Conservation (phyloP, 2,113 vertebrate genomes). For the Galbula dea region DNA sequence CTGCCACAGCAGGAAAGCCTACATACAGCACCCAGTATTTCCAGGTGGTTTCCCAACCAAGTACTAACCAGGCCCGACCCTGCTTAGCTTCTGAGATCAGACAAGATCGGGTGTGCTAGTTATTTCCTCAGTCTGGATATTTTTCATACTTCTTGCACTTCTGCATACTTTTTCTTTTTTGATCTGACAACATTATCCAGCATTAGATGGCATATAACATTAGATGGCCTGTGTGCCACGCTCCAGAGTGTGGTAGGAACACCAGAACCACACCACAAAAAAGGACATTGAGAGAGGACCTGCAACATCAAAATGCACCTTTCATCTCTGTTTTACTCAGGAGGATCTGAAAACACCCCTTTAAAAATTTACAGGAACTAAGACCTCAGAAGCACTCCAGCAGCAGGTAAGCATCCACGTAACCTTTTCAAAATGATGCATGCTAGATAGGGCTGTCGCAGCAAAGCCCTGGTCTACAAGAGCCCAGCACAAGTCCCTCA, state of each 20-base stretch:
- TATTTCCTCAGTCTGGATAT: not conserved
- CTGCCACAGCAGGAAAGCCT: too few relatives aligned
- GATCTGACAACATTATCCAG: not conserved
- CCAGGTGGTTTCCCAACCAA: too few relatives aligned
- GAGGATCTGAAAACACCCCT: not conserved
- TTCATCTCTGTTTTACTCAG: not conserved
- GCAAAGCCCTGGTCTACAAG: not conserved
- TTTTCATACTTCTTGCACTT: not conserved
- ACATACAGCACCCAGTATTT: too few relatives aligned
- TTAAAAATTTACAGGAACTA: not conserved
- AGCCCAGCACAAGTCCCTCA: fast-evolving
- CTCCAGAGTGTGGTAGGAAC: fast-evolving
- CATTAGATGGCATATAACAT: not conserved
- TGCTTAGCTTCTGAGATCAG: too few relatives aligned
- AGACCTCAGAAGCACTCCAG: not conserved
- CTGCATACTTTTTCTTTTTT: slow-evolving; percentile 30
- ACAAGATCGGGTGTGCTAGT: too few relatives aligned
- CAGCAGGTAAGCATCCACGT: not conserved
- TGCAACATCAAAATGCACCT: not conserved
- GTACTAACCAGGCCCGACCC: too few relatives aligned
- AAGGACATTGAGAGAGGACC: not conserved
- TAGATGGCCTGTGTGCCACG: too few relatives aligned
- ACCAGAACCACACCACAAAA: not conserved
- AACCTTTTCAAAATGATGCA: fast-evolving
- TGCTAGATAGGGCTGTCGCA: fast-evolving